phyloP scores from a whole-genome alignment of 2,888 invertebrate genomes.

The Phortica magna region DNA sequence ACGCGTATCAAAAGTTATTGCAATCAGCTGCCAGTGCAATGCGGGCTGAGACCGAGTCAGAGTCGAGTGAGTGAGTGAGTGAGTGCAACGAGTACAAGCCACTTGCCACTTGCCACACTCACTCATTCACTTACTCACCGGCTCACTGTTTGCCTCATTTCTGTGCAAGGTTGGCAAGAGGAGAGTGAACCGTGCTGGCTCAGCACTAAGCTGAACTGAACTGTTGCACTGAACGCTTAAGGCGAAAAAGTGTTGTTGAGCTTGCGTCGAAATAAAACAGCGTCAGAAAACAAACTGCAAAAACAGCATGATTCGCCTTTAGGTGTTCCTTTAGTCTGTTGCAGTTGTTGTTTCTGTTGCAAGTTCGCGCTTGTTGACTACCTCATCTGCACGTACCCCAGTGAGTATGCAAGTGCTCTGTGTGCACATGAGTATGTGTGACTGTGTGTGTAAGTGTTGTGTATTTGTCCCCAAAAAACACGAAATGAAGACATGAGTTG shows the following conservation, averaged over 20 bases:
- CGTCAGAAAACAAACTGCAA: constrained; percentile 22
- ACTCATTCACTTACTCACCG: background rate
- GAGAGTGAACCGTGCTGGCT: background rate
- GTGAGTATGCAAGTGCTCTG: background rate
- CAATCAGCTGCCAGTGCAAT: constrained; percentile 13
- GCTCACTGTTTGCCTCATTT: constrained; percentile 37
- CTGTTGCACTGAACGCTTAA: constrained; percentile 61
- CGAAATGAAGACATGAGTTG: constrained; percentile 19
- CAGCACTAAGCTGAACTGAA: background rate
- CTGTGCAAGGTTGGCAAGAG: background rate
- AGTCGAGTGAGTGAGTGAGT: background rate
- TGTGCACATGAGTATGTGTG: background rate
- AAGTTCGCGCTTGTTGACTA: background rate
- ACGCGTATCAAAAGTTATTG: constrained; percentile 26
- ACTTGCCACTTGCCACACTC: constrained; percentile 1
- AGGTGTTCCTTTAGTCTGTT: background rate
- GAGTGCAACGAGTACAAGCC: background rate
- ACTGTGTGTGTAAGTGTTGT: constrained; percentile 1
- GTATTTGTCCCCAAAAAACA: constrained; percentile 7
- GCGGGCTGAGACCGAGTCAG: background rate
- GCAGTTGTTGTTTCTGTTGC: background rate
- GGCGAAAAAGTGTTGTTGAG: constrained; percentile 65
- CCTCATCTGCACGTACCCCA: background rate
- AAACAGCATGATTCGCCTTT: background rate
- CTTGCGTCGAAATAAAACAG: constrained; percentile 5